phyloP scores from a whole-genome alignment of 2,797 vertebrate species.

The Aulostomus chinensis region DNA sequence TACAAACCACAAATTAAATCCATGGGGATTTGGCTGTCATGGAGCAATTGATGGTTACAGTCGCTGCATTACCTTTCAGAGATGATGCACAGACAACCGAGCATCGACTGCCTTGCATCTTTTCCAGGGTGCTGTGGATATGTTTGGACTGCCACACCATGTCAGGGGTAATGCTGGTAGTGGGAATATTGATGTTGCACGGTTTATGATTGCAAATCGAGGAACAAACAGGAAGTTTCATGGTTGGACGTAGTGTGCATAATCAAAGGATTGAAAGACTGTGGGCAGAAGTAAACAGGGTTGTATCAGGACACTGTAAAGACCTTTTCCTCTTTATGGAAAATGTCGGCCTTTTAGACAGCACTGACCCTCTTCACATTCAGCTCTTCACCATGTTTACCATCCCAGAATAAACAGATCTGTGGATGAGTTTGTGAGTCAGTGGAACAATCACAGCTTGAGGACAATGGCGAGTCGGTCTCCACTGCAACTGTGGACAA shows the following conservation, averaged over 20 bases:
- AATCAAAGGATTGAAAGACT: background rate
- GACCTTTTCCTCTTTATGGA: conserved; percentile 5
- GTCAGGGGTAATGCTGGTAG: background rate
- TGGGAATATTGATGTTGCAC: background rate
- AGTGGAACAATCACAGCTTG: too few species aligned
- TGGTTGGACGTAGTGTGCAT: background rate
- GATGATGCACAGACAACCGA: too few species aligned
- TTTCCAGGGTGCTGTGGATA: conserved; percentile 1
- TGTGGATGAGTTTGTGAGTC: too few species aligned
- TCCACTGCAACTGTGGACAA: too few species aligned
- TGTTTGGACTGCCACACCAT: conserved; percentile 6
- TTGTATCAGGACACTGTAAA: conserved; percentile 1
- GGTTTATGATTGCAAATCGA: background rate
- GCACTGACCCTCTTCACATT: background rate
- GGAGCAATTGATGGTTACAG: too few species aligned
- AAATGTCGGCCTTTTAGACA: background rate
- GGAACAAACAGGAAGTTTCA: background rate
- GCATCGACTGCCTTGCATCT: conserved; percentile 4
- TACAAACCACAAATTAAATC: too few species aligned
- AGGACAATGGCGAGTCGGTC: too few species aligned
- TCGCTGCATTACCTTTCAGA: too few species aligned
- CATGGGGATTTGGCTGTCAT: too few species aligned
- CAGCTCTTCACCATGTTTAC: background rate
- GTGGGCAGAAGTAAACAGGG: too few species aligned
- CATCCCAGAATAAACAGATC: too few species aligned